A percentile compares a stretch with the other conserved stretches of the same genome.
Conservation (phyloP, 2,888 invertebrate genomes). For the Latrodectus elegans region DNA sequence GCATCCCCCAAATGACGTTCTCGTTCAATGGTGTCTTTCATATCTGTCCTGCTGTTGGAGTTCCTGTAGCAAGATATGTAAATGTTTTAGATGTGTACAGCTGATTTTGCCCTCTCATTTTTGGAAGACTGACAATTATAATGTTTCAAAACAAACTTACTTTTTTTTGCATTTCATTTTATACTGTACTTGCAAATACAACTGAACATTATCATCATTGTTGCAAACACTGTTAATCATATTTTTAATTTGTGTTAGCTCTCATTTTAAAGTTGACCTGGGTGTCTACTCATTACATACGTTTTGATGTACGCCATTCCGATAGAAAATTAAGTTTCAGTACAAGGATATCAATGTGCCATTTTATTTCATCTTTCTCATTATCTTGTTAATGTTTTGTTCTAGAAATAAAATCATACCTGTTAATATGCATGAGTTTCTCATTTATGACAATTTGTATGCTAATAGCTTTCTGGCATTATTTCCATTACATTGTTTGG, state of each 20-base stretch:
- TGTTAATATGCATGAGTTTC: too few species aligned
- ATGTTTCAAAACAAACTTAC: slow-evolving; percentile 48
- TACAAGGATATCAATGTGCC: slow-evolving; percentile 40
- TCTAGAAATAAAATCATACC: neutral
- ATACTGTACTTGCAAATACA: slow-evolving; percentile 55
- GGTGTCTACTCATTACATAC: slow-evolving; percentile 12
- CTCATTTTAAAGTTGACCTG: neutral
- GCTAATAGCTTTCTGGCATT: too few species aligned
- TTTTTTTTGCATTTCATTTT: slow-evolving; percentile 59
- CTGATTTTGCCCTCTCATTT: slow-evolving; percentile 65
- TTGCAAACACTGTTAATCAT: slow-evolving; percentile 25
- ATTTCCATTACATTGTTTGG: too few species aligned
- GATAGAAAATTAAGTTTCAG: slow-evolving; percentile 32
- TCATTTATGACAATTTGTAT: too few species aligned
- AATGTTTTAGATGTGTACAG: slow-evolving; percentile 67
- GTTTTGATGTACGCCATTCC: slow-evolving; percentile 35
- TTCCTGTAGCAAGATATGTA: slow-evolving; percentile 66
- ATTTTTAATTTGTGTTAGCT: slow-evolving; percentile 20
- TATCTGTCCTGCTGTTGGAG: slow-evolving; percentile 69
- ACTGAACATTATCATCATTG: slow-evolving; percentile 35
- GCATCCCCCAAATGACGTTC: slow-evolving; percentile 59
- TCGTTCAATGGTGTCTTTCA: slow-evolving; percentile 68
- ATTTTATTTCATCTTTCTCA: slow-evolving; percentile 36
- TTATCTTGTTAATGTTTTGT: neutral
- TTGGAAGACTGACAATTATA: slow-evolving; percentile 55